phyloP scores from a whole-genome alignment of 2,888 invertebrate species.

The Melipona beecheii region DNA sequence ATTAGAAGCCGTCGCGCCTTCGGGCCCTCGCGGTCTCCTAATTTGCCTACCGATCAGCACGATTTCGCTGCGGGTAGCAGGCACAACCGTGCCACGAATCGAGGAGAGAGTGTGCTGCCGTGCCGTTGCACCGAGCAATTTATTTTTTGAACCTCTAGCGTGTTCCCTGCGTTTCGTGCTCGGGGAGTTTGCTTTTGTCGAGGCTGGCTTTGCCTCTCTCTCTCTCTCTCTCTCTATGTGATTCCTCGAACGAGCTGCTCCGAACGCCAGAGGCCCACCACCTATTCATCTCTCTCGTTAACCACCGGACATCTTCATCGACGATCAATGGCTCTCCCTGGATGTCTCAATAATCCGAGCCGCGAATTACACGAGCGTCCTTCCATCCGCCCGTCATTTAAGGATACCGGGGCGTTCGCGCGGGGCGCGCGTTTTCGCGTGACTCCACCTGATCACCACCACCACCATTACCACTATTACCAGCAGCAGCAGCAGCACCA shows the following conservation, averaged over 20 bases:
- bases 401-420: not conserved
- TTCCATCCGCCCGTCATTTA: not conserved
- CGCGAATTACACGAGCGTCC: slow-evolving; percentile 53
- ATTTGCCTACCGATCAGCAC: slow-evolving; percentile 73
- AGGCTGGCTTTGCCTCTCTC: not conserved
- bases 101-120: slow-evolving; percentile 23
- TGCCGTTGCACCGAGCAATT: slow-evolving; percentile 60
- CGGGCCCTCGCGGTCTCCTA: slow-evolving; percentile 65
- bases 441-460: slow-evolving; percentile 30
- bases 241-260: slow-evolving; percentile 50
- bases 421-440: slow-evolving; percentile 31
- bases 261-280: slow-evolving; percentile 46
- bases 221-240: slow-evolving; percentile 29
- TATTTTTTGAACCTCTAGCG: slow-evolving; percentile 60
- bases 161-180: slow-evolving; percentile 36
- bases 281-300: slow-evolving; percentile 68
- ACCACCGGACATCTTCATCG: slow-evolving; percentile 68
- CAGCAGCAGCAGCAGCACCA: no score
- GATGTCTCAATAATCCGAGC: slow-evolving; percentile 62
- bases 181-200: slow-evolving; percentile 56
- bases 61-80: slow-evolving; percentile 64
- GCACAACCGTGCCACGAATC: slow-evolving; percentile 28
- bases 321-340: slow-evolving; percentile 54
- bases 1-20: slow-evolving; percentile 68
- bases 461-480: not conserved